These are phyloP conservation scores for Archips crataeganus DNA, from an alignment of 2,888 invertebrate genomes.

Conservation along the genomic window DNA sequence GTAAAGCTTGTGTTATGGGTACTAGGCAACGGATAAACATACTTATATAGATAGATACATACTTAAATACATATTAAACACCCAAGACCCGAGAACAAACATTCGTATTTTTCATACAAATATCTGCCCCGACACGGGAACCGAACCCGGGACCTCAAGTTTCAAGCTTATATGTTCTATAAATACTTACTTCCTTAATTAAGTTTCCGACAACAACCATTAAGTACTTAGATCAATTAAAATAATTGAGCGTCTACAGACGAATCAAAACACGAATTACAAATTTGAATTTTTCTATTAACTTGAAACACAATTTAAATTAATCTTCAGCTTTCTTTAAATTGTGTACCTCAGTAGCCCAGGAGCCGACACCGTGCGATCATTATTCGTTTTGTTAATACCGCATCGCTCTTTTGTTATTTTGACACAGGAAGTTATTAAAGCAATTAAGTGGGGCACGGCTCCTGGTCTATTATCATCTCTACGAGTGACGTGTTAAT, in stretches of 20 bases:
- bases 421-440: conserved; percentile 87
- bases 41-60: no score
- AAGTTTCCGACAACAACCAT: background rate
- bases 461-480: conserved; percentile 83
- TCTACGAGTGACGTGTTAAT: conserved; percentile 84
- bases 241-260: background rate
- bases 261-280: background rate
- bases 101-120: no score
- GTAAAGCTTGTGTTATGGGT: no score
- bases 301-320: conserved; percentile 57
- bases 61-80: no score
- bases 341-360: conserved; percentile 54
- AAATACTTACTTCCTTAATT: no score
- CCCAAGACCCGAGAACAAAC: no score
- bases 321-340: conserved; percentile 59
- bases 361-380: conserved; percentile 62
- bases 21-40: no score
- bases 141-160: no score
- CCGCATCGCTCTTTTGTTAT: conserved; percentile 83
- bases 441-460: conserved; percentile 84
- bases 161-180: no score
- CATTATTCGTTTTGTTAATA: conserved; percentile 79
- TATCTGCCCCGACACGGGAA: no score
- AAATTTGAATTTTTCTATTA: conserved; percentile 49
- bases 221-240: background rate